Percentiles rank a stretch among this genome's conserved stretches.
Conservation (phyloP, 2,113 vertebrate species). For the Trogon surrucura region DNA sequence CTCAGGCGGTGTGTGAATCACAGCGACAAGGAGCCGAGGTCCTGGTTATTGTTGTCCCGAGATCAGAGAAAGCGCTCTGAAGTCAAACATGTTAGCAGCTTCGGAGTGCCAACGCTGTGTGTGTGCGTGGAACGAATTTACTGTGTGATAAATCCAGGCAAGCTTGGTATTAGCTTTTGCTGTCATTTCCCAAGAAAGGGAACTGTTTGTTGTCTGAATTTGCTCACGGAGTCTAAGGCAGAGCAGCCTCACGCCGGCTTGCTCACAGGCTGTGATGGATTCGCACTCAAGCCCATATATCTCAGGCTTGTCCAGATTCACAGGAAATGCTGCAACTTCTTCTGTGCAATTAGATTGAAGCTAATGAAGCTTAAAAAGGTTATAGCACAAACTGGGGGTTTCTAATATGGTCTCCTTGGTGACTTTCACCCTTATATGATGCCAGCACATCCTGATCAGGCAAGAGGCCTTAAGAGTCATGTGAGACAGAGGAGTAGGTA, state of each 20-base stretch:
- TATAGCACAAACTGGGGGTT: not conserved
- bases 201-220: not conserved
- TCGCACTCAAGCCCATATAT: not conserved
- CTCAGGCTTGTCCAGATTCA: not conserved
- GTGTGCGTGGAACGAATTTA: not conserved
- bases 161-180: not conserved
- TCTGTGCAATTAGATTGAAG: not conserved
- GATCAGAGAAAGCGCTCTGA: not conserved
- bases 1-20: not conserved
- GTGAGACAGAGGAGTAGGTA: not conserved
- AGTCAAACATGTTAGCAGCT: not conserved
- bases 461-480: not conserved
- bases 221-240: not conserved
- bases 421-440: not conserved
- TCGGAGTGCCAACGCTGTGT: not conserved
- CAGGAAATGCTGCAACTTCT: not conserved
- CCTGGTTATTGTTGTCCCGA: not conserved
- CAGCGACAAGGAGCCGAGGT: rapidly evolving
- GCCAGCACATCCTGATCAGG: not conserved
- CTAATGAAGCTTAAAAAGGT: not conserved
- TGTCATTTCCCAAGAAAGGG: not conserved
- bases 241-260: not conserved
- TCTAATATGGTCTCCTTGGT: not conserved
- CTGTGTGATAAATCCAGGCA: not conserved
- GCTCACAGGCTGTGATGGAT: not conserved